Evolutionary conservation across 1,140 invertebrate species (phyloP), one percentile per base, ranked within the genome.

Genomic region (Anastatus disparis): DNA sequence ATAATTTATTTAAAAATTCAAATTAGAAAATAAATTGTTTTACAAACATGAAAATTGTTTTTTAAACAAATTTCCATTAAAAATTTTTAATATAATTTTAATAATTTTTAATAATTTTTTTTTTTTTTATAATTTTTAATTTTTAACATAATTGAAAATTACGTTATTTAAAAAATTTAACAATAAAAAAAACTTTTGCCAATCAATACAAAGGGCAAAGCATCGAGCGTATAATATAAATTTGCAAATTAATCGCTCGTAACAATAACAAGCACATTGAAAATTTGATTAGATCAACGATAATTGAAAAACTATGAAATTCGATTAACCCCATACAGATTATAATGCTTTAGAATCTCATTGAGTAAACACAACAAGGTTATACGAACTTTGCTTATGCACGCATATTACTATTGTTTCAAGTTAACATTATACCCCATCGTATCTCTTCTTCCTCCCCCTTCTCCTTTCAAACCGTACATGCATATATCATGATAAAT

Each of bases 311-410:
- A 52, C 31, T 31, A 29, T 42, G 62, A 40, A 55, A 65, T 65
- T 65, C 35, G 50, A 65, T 65, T 55, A 65, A 15, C 38, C 9
- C 22, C n/a, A n/a, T n/a, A n/a, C n/a, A n/a, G n/a, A n/a, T n/a
- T n/a, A n/a, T 20, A n/a, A 27, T 31, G 63, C 31, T 22, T 24
- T 15, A 44, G 52, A 65, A 65, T 55, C 50, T 42, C 63, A 65
- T 55, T 65, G 35, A 65, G 50, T 35, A 40, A 52, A 64, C 40
- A 53, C n/a, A n/a, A n/a, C n/a, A n/a, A n/a, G n/a, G n/a, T n/a
- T n/a, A n/a, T n/a, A 35, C 59, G 17, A 22, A 9, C 9, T 38
- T 15, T n/a, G n/a, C 55, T 65, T 55, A 65, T 65, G 50, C 38
- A 44, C 20, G 63, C 27, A 20, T 9, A n/a, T n/a, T n/a, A 3